Conservation (phyloP, 2,113 vertebrate genomes). For the Cariama cristata region DNA sequence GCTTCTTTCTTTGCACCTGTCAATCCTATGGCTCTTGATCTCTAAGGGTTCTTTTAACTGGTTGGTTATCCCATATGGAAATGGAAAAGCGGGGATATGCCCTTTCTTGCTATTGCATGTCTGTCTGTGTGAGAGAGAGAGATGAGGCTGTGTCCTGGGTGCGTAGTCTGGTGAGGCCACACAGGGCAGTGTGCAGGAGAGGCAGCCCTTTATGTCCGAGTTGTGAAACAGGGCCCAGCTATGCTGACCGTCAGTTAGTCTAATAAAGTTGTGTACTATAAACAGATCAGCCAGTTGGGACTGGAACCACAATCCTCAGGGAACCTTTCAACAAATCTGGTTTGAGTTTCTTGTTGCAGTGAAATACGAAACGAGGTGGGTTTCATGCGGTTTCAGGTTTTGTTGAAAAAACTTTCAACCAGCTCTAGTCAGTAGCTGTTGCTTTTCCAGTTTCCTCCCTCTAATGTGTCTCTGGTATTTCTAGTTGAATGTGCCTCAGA, state of each 20-base stretch:
- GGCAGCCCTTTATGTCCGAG: background rate
- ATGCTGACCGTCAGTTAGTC: background rate
- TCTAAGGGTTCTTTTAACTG: background rate
- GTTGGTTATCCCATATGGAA: background rate
- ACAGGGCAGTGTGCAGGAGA: background rate
- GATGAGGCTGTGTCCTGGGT: background rate
- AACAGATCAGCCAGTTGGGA: conserved; percentile 24
- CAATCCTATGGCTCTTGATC: background rate
- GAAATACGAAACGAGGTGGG: conserved; percentile 21
- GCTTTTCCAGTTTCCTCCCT: background rate
- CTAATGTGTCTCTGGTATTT: background rate
- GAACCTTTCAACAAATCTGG: conserved; percentile 46
- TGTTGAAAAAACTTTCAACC: conserved; percentile 38
- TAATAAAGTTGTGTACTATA: conserved; percentile 16
- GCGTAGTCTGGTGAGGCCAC: background rate
- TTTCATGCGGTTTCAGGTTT: conserved; percentile 26
- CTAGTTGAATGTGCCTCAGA: background rate
- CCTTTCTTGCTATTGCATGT: background rate
- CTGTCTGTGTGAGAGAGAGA: background rate
- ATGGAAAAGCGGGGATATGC: background rate
- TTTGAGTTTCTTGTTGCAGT: conserved; percentile 55
- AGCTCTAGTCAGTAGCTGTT: conserved; percentile 22
- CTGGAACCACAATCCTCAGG: conserved; percentile 20
- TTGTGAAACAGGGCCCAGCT: background rate
- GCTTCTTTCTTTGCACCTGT: background rate